These are phyloP conservation scores for Theretra japonica DNA, from an alignment of 2,888 invertebrate genomes.

Conservation along the genomic window DNA sequence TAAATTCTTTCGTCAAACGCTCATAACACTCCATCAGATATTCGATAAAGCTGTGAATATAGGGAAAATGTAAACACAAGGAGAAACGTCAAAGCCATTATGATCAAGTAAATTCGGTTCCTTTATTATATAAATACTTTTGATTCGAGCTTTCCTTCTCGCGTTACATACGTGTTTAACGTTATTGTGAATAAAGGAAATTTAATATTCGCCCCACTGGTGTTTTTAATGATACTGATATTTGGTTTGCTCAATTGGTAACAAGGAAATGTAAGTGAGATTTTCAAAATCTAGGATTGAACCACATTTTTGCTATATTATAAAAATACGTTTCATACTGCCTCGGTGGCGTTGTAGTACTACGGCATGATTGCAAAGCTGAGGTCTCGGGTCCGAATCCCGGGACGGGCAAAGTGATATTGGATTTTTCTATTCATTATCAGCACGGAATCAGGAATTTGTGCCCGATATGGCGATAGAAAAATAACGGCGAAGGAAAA, in stretches of 20 bases:
- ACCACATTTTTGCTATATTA: too few species aligned
- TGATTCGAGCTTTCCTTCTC: constrained; percentile 7
- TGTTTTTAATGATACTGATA: background rate
- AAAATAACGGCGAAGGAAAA: too few species aligned
- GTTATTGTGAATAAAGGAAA: constrained; percentile 15
- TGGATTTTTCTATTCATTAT: too few species aligned
- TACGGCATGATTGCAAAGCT: too few species aligned
- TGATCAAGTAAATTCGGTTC: background rate
- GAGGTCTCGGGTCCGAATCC: too few species aligned
- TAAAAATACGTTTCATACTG: too few species aligned
- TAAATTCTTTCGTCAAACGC: background rate
- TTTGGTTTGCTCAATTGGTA: background rate
- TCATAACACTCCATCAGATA: background rate
- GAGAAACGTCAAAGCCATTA: constrained; percentile 17
- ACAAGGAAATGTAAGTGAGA: too few species aligned
- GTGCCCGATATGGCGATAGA: too few species aligned
- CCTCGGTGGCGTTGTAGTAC: too few species aligned
- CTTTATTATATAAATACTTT: constrained; percentile 22
- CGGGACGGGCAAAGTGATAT: too few species aligned
- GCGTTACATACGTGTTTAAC: background rate
- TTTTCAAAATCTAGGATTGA: too few species aligned
- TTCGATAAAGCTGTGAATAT: constrained; percentile 5
- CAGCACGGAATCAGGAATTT: too few species aligned
- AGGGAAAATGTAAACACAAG: constrained; percentile 18
- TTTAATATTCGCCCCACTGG: background rate